Evolutionary conservation across 2,113 vertebrate genomes (phyloP), one percentile per base, ranked within the genome.

Genomic region (Psittacus erithacus): DNA sequence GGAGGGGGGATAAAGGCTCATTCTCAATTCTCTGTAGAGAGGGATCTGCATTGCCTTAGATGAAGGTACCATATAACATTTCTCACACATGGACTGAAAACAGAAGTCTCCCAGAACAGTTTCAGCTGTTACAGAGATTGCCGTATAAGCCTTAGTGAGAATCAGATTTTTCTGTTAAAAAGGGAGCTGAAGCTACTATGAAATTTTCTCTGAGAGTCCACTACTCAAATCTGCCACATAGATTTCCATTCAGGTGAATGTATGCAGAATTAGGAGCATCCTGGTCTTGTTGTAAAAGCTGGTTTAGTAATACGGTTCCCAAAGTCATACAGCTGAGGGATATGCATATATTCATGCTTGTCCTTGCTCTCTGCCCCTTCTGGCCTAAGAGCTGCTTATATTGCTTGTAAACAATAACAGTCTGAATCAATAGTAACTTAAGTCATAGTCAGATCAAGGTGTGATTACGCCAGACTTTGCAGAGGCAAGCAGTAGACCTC

Each of bases 71-170:
- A 0, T 33, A 14, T 63, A 71, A 68, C 13, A 8, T 62, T 59
- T 82, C 50, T 65, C 16, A n/a, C 11, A 16, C 20, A 10, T 0
- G 0, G 11, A 3, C 4, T 76, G 22, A 52, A 75, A 84, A 46
- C 8, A 39, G 35, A 41, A 59, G n/a, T 75, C 44, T 73, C 24
- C 24, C 22, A 80, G 23, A 28, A 10, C 41, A 49, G 41, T 49
- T 67, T 59, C 39, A 69, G 29, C 29, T 60, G 57, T 70, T 73
- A 64, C 10, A 43, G 24, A 73, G 41, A 23, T 57, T 62, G 14
- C 38, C 17, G 2, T 38, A 16, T 27, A 77, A 11, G 28, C 5
- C 47, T 75, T n/a, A 29, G 55, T 55, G 55, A 60, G 50, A 80
- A 27, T 62, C 38, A 20, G 39, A 7, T 63, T 29, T 64, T 67